A percentile compares a stretch with the other conserved stretches of the same genome.
These are phyloP conservation scores for Sander lucioperca DNA, from an alignment of 2,113 vertebrate species.

Conservation along the genomic window DNA sequence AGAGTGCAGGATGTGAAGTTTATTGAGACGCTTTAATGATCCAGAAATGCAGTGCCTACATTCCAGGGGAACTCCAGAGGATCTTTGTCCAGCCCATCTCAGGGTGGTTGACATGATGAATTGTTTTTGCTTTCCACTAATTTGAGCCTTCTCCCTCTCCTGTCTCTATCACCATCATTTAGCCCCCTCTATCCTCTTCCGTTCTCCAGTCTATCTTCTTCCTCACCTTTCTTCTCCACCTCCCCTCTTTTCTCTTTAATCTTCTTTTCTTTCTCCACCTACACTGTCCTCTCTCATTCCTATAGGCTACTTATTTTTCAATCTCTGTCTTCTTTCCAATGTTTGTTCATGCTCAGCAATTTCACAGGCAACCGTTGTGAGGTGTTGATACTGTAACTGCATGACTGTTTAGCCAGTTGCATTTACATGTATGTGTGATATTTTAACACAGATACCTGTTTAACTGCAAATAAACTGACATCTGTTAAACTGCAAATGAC, in stretches of 20 bases:
- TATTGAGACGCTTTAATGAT: not conserved
- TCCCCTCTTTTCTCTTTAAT: not conserved
- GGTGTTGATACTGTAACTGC: not conserved
- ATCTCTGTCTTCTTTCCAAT: not conserved
- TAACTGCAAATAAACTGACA: conserved; percentile 1
- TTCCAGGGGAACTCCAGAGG: not conserved
- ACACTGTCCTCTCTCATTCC: not conserved
- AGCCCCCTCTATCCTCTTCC: not conserved
- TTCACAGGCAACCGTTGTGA: not conserved
- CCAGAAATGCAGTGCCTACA: not conserved
- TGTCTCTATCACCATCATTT: not conserved
- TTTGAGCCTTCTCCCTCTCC: not conserved
- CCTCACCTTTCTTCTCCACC: not conserved
- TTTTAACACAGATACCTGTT: not conserved
- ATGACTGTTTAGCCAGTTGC: not conserved
- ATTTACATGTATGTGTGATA: conserved; percentile 1
- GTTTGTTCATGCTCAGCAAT: not conserved
- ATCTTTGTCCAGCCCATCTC: not conserved
- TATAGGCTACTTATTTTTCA: not conserved
- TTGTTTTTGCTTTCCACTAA: not conserved
- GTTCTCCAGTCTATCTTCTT: not conserved
- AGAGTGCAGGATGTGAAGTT: not conserved
- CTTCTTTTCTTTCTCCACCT: not conserved
- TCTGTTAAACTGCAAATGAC: not conserved
- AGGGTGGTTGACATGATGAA: conserved; percentile 4